phyloP scores from a whole-genome alignment of 2,113 vertebrate species.

The Corydoras maculifer region DNA sequence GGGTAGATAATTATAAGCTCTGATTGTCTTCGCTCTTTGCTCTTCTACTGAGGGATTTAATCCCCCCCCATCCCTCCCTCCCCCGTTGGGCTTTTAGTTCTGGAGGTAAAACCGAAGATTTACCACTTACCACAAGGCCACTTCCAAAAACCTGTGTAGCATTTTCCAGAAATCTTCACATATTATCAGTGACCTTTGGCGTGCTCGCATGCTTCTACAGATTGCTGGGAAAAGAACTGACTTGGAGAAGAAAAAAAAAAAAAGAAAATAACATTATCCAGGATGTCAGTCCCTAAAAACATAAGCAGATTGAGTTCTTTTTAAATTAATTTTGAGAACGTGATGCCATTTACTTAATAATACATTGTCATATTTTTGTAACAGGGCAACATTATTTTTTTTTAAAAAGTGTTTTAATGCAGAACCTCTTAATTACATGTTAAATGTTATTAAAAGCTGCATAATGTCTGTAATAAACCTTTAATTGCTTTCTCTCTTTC shows the following conservation, averaged over 20 bases:
- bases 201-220: background rate
- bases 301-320: too few species aligned
- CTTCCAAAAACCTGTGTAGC: background rate
- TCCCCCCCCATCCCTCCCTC: background rate
- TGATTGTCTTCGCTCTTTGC: background rate
- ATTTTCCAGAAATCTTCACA: background rate
- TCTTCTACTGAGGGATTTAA: background rate
- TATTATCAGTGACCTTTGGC: background rate
- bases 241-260: background rate
- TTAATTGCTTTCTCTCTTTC: slow-evolving; percentile 3
- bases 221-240: background rate
- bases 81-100: background rate
- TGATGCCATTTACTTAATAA: too few species aligned
- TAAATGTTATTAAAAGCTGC: background rate
- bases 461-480: slow-evolving; percentile 18
- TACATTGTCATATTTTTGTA: too few species aligned
- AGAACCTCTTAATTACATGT: background rate
- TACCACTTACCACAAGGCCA: background rate
- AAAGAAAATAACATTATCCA: background rate
- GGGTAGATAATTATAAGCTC: slow-evolving; percentile 1
- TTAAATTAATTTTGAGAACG: too few species aligned
- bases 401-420: too few species aligned
- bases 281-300: slow-evolving; percentile 2
- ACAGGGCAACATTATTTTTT: too few species aligned
- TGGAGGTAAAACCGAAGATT: background rate